phyloP scores from a whole-genome alignment of 1,140 invertebrate genomes.

The Oscheius sp. region DNA sequence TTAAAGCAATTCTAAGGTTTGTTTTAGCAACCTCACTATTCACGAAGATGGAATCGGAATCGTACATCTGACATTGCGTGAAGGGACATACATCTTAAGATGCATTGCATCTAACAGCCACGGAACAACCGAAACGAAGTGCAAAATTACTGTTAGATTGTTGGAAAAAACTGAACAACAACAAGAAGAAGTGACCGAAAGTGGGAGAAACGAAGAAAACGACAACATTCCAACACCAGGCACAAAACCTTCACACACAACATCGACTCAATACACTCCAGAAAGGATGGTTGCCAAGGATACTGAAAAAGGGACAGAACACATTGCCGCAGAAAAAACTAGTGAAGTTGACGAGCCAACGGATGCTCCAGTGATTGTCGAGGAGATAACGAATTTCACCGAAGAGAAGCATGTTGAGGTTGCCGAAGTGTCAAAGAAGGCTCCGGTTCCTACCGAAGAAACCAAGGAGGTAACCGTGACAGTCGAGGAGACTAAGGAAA shows the following conservation, averaged over 20 bases:
- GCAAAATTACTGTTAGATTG: background rate
- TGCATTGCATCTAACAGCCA: background rate
- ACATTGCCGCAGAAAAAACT: background rate
- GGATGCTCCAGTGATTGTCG: background rate
- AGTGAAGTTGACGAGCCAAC: no score
- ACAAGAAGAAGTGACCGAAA: background rate
- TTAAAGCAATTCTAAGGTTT: background rate
- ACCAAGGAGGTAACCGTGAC: no score
- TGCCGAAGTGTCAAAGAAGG: no score
- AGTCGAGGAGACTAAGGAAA: no score
- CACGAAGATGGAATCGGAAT: background rate
- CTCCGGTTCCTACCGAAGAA: background rate
- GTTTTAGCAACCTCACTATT: background rate
- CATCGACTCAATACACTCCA: background rate
- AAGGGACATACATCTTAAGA: background rate
- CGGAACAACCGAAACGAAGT: background rate
- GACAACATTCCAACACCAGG: background rate
- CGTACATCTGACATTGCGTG: background rate
- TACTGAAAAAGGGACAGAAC: background rate
- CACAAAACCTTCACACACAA: background rate
- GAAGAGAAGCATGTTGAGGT: constrained; percentile 11
- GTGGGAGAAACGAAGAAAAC: background rate
- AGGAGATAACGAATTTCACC: background rate
- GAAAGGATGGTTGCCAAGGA: background rate
- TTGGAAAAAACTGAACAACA: background rate